Evolutionary conservation across 2,797 vertebrate genomes (phyloP), one percentile per base, ranked within the genome.

Genomic region (Amblyraja radiata): DNA sequence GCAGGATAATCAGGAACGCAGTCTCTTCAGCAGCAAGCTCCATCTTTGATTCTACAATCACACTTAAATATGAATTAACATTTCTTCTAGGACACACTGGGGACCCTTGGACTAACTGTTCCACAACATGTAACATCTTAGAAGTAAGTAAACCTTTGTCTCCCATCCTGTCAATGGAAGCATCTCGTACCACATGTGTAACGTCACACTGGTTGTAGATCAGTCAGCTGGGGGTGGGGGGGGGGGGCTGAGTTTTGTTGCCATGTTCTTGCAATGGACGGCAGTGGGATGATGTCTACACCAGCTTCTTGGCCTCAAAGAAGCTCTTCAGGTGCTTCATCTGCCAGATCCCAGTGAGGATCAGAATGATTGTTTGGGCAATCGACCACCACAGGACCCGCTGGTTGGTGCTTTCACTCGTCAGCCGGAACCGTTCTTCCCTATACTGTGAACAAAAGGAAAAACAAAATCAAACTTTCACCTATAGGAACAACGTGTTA

Each of bases 361-460:
- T 97, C 94, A 99, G 98, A 96, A 99, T 99, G 95, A 98, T 94
- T 0, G 98, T 99, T 95, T 99, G 98, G 21, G 98, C 96, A 0
- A 99, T 99, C 94, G 98, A 99, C 98, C 98, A 99, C 98, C 98
- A 99, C 9, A 99, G 97, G 36, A 99, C 98, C 0, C 98, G 96
- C 96, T 99, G 98, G 96, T 99, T 99, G 84, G 98, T 99, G 96
- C 98, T 99, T 95, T 99, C 98, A 0, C 98, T 99, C 0, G 98
- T 99, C 97, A 98, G 97, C 18, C 98, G 97, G 94, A 99, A 99
- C 0, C 98, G 96, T 95, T 99, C 98, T 95, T 99, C 98, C 0
- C 98, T 97, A 93, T 98, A 99, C 98, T 99, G 95, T 0, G 14
- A 23, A 32, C 16, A 65, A 14, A 28, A 86, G 28, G 14, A 63